Evolutionary conservation across 2,113 vertebrate species (phyloP).

Genomic region (Scalopus aquaticus): DNA sequence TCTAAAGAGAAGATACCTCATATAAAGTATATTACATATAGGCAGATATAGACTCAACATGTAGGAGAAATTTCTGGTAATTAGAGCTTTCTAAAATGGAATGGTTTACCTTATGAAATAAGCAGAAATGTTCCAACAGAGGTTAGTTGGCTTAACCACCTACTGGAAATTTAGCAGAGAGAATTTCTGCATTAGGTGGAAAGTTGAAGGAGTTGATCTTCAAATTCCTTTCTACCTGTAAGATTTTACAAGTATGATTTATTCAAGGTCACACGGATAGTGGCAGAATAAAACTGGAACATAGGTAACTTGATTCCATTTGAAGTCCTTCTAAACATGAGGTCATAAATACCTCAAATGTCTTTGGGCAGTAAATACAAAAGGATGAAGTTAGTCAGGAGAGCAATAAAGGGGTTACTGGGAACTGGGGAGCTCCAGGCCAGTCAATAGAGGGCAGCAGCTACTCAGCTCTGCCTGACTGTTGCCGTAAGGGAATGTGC

Average conservation of each 20-base stretch:
- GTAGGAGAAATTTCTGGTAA: constrained; percentile 20
- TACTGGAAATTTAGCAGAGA: constrained; percentile 9
- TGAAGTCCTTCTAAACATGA: neutral
- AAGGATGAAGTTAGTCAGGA: neutral
- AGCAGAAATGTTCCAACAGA: constrained; percentile 16
- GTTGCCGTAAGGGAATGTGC: neutral
- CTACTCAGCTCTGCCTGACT: neutral
- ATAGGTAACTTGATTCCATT: constrained; percentile 13
- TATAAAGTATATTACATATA: neutral
- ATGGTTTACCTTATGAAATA: neutral
- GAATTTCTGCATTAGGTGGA: neutral
- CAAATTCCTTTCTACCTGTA: constrained; percentile 24
- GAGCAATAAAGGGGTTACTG: neutral
- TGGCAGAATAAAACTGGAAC: constrained; percentile 22
- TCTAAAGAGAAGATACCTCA: neutral
- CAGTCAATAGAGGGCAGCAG: constrained; percentile 38
- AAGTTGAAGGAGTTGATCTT: neutral
- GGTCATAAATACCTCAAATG: neutral
- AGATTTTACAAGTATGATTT: neutral
- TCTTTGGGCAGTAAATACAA: neutral
- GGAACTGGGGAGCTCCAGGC: neutral
- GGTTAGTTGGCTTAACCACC: neutral
- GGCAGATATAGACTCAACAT: neutral
- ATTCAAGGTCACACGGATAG: neutral
- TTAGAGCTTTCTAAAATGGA: neutral